phyloP scores from a whole-genome alignment of 2,888 invertebrate genomes.

The Malthinus flaveolus region DNA sequence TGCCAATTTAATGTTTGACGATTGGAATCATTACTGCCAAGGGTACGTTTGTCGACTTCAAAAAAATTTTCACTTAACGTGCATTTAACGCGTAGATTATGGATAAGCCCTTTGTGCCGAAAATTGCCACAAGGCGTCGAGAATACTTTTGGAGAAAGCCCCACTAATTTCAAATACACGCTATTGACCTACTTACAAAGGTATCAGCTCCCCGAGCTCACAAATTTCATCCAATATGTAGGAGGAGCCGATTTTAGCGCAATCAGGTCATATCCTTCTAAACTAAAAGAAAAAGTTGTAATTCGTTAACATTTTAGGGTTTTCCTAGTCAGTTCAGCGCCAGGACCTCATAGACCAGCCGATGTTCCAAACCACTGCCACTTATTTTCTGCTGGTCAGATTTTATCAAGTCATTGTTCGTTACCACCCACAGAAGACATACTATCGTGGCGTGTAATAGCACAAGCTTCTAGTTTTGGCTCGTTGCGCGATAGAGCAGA shows the following conservation, averaged over 20 bases:
- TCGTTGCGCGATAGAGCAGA: conserved; percentile 72
- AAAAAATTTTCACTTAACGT: too few relatives aligned
- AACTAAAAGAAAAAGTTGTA: background rate
- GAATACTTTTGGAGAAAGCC: conserved; percentile 72
- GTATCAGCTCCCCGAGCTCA: conserved; percentile 70
- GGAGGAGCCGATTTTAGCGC: conserved; percentile 79
- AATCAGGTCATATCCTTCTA: conserved; percentile 64
- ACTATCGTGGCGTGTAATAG: conserved; percentile 61
- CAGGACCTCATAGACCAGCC: conserved; percentile 68
- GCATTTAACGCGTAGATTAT: too few relatives aligned
- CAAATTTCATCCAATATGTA: conserved; percentile 74
- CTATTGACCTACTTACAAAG: conserved; percentile 75
- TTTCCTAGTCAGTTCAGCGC: conserved; percentile 81
- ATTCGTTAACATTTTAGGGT: conserved; percentile 62
- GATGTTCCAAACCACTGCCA: conserved; percentile 45
- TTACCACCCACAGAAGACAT: conserved; percentile 51
- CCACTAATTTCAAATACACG: conserved; percentile 79
- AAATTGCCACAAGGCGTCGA: conserved; percentile 59
- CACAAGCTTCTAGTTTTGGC: conserved; percentile 92
- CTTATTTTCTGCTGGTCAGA: conserved; percentile 61
- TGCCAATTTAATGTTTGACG: conserved; percentile 87
- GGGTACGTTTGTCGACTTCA: conserved; percentile 60
- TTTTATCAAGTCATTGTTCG: conserved; percentile 68
- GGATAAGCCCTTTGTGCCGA: conserved; percentile 85
- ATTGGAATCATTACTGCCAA: conserved; percentile 95